Percentiles rank a stretch among this genome's conserved stretches.
These are phyloP conservation scores for Cheilosia vernalis DNA, from an alignment of 2,888 invertebrate species.

Conservation along the genomic window DNA sequence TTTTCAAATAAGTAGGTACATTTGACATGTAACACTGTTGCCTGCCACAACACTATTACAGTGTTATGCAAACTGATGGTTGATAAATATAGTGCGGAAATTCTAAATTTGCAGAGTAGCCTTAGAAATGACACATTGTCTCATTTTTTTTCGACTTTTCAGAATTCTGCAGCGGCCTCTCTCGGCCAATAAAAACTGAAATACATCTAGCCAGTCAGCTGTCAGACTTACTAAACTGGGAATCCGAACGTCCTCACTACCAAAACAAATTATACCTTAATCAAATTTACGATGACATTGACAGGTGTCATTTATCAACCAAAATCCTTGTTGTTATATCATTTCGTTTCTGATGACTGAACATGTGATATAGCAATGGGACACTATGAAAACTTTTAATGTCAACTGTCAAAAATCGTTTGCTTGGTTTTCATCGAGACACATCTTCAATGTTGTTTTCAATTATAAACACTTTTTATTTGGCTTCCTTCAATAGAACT, in stretches of 20 bases:
- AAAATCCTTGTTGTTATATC: neutral
- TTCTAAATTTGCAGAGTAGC: too few relatives aligned
- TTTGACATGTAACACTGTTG: too few relatives aligned
- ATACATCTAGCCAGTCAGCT: too few relatives aligned
- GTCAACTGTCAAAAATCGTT: constrained; percentile 22
- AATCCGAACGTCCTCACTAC: neutral
- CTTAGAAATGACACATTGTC: too few relatives aligned
- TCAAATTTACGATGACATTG: constrained; percentile 22
- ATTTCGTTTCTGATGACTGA: constrained; percentile 1
- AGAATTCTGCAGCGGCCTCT: too few relatives aligned
- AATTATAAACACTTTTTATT: constrained; percentile 6
- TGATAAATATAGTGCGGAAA: too few relatives aligned
- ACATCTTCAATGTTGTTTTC: neutral
- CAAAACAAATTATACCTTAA: neutral
- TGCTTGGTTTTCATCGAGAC: neutral
- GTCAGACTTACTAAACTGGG: too few relatives aligned
- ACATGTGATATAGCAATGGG: constrained; percentile 1
- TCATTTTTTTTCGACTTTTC: too few relatives aligned
- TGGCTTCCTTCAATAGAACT: constrained; percentile 58
- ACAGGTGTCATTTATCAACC: constrained; percentile 18
- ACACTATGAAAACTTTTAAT: neutral
- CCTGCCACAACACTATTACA: too few relatives aligned
- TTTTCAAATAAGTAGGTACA: too few relatives aligned
- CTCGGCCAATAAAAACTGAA: too few relatives aligned
- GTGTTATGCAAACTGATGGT: too few relatives aligned